Percentiles rank a stretch among this genome's conserved stretches.
These are phyloP conservation scores for Scytalopus superciliaris DNA, from an alignment of 2,113 vertebrate genomes.

Conservation along the genomic window DNA sequence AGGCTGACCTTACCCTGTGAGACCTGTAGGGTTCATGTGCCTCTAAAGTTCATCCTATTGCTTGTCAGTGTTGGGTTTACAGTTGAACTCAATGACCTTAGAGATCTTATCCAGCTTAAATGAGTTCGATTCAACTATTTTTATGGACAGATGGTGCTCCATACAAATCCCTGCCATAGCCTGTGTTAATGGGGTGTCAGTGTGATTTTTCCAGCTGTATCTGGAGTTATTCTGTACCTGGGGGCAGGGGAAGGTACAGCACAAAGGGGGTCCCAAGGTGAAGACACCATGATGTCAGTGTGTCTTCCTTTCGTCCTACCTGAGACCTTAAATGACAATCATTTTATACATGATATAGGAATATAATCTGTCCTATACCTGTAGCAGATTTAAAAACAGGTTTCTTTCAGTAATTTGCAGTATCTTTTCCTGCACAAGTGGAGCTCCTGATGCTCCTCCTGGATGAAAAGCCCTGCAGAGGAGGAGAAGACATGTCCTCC, in stretches of 20 bases:
- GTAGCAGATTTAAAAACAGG: not conserved
- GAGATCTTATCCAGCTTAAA: not conserved
- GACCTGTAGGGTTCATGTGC: not conserved
- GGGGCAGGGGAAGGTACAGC: not conserved
- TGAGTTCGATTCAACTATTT: not conserved
- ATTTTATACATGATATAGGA: not conserved
- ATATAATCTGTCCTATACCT: not conserved
- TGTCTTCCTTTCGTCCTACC: not conserved
- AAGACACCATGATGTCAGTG: fast-evolving
- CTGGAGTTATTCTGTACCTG: not conserved
- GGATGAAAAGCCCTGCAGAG: not conserved
- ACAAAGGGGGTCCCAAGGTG: not conserved
- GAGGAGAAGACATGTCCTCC: fast-evolving
- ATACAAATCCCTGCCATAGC: not conserved
- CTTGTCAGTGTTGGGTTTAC: not conserved
- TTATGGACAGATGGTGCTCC: not conserved
- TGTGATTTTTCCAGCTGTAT: not conserved
- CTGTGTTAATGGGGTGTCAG: fast-evolving
- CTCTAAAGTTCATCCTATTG: not conserved
- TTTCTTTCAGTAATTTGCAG: not conserved
- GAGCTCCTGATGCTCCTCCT: not conserved
- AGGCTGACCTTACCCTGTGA: not conserved
- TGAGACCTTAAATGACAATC: not conserved
- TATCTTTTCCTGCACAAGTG: not conserved
- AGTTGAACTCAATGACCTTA: not conserved